These are phyloP conservation scores for Pelvicachromis taeniatus DNA, from an alignment of 2,113 vertebrate species.

Conservation along the genomic window DNA sequence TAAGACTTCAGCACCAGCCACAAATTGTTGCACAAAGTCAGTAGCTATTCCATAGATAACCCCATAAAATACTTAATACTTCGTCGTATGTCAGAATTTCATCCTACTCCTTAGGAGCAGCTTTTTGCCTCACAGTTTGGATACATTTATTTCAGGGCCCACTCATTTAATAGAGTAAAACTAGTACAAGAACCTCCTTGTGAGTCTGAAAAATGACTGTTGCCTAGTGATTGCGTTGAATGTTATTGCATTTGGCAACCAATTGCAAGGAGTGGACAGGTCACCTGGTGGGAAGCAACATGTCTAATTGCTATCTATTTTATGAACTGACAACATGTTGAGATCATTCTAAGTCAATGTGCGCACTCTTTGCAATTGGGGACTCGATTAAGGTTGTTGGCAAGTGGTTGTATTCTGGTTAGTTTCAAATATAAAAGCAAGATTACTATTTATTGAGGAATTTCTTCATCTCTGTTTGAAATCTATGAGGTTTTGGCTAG, in stretches of 20 bases:
- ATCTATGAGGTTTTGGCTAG: neutral
- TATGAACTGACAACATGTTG: neutral
- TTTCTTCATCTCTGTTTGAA: neutral
- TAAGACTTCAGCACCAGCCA: too few relatives aligned
- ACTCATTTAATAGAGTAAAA: neutral
- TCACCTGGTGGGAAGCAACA: too few relatives aligned
- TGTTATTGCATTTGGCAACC: neutral
- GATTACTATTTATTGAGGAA: neutral
- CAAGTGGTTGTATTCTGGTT: neutral
- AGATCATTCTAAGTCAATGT: neutral
- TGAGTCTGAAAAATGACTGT: neutral
- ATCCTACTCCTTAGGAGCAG: too few relatives aligned
- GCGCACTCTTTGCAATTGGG: neutral
- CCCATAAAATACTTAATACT: too few relatives aligned
- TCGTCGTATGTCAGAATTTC: too few relatives aligned
- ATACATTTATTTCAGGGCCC: neutral
- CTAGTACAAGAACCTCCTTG: neutral
- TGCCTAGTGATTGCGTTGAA: neutral
- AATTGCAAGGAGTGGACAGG: neutral
- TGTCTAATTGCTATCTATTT: neutral
- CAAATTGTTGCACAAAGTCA: too few relatives aligned
- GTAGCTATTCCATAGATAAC: too few relatives aligned
- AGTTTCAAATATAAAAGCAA: neutral
- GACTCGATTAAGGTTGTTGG: neutral
- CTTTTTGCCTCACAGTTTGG: neutral